Evolutionary conservation across 37 sponge, comb jelly and placozoan species (phyloP), one percentile per base, ranked within the genome.

Genomic region (Diacarnus erythraeanus): DNA sequence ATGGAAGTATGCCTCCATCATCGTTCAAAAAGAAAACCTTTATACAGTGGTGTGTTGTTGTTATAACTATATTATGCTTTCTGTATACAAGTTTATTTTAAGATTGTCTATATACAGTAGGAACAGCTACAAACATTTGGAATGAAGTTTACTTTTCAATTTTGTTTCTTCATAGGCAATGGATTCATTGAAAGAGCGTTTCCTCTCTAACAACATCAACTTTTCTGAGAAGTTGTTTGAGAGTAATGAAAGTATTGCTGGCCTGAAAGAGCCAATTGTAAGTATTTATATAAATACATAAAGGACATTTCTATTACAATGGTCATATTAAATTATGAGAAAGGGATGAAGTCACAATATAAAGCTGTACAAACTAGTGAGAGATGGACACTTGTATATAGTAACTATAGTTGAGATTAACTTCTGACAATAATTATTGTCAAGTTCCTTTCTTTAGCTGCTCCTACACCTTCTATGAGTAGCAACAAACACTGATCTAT

Each of bases 11-110:
- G 35, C 59, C 12, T 30, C 77, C n/a, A 57, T 76, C 8, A 57
- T 76, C 8, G 39, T 33, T 4, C 77, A 76, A 76, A 59, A 76
- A 26, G 77, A 76, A 34, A 76, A 76, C 56, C 6, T 76, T 56
- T 76, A 59, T 38, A 76, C 34, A 29, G 58, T 18, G 39, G 77
- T 76, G 35, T 44, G 75, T 43, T 42, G 8, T 23, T 20, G 18
- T 25, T 63, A 21, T 20, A 56, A 56, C 20, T 56, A 21, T 56
- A 20, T 20, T 56, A 56, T 56, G 57, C 15, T 21, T 21, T 15
- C 20, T 21, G 15, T 56, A 56, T 56, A 56, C 15, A 21, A 56
- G 57, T 20, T 56, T 20, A 56, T 15, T 56, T 15, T 20, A 21
- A 20, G 57, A 21, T 56, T 56, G n/a, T n/a, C n/a, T n/a, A n/a